Conservation (phyloP, 2,888 invertebrate genomes). For the Sarcophaga caerulescens region DNA sequence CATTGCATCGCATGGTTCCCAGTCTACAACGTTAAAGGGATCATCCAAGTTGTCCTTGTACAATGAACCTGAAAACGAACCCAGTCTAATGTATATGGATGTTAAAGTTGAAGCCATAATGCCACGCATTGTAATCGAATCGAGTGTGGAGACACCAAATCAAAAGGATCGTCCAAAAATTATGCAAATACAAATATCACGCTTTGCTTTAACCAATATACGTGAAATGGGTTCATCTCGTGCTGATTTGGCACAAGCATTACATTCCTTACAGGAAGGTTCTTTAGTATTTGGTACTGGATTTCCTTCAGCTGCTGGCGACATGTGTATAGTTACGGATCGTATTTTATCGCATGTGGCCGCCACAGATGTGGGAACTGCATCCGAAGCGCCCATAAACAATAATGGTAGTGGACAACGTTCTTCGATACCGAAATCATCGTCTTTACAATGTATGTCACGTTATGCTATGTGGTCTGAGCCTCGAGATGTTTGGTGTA, state of each 20-base stretch:
- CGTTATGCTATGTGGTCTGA: conserved; percentile 89
- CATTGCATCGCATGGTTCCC: conserved; percentile 61
- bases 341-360: conserved; percentile 90
- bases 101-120: conserved; percentile 95
- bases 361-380: conserved; percentile 79
- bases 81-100: conserved; percentile 86
- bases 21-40: conserved; percentile 60
- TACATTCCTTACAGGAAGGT: conserved; percentile 89
- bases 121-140: conserved; percentile 88
- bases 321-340: conserved; percentile 90
- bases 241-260: conserved; percentile 89
- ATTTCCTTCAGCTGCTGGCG: conserved; percentile 87
- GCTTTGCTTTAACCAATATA: conserved; percentile 86
- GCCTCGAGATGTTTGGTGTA: conserved; percentile 93
- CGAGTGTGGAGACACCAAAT: conserved; percentile 87
- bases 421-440: conserved; percentile 74
- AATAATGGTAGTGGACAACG: conserved; percentile 70
- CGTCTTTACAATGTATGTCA: conserved; percentile 78
- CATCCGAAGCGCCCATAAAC: conserved; percentile 66
- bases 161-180: conserved; percentile 94
- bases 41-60: conserved; percentile 67
- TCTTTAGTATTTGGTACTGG: conserved; percentile 88
- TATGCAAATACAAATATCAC: conserved; percentile 85
- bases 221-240: conserved; percentile 84
- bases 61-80: conserved; percentile 73